Evolutionary conservation across 2,113 vertebrate genomes (phyloP).

Genomic region (Pyxicephalus adspersus): DNA sequence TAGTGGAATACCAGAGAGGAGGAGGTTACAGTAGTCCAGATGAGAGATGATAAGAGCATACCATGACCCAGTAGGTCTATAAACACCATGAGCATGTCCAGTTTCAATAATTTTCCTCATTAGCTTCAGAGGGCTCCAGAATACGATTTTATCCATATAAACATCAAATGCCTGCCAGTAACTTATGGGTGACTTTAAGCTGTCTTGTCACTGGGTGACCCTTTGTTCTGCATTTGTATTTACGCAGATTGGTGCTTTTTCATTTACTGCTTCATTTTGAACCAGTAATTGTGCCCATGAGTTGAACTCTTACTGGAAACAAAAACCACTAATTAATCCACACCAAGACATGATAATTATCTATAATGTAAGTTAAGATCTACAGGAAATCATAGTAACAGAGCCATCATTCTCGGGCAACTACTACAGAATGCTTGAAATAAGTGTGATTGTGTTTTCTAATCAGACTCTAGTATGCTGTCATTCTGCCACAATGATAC

Average conservation of each 20-base stretch:
- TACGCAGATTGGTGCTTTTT: background rate
- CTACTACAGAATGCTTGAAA: background rate
- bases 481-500: slow-evolving; percentile 14
- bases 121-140: too few relatives aligned
- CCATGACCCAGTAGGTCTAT: too few relatives aligned
- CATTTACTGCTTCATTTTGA: background rate
- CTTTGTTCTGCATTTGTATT: background rate
- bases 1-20: too few relatives aligned
- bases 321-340: slow-evolving; percentile 32
- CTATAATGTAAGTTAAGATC: background rate
- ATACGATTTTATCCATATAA: too few relatives aligned
- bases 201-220: background rate
- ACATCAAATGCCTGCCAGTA: too few relatives aligned
- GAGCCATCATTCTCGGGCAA: background rate
- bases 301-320: slow-evolving; percentile 16
- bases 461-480: background rate
- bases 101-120: too few relatives aligned
- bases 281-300: background rate
- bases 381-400: background rate
- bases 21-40: too few relatives aligned
- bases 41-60: too few relatives aligned
- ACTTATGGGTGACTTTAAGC: too few relatives aligned
- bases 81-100: too few relatives aligned
- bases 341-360: background rate
- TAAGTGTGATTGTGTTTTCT: background rate